Evolutionary conservation across 2,797 vertebrate genomes (phyloP), one percentile per base, ranked within the genome.

Genomic region (Poecilia wingei): DNA sequence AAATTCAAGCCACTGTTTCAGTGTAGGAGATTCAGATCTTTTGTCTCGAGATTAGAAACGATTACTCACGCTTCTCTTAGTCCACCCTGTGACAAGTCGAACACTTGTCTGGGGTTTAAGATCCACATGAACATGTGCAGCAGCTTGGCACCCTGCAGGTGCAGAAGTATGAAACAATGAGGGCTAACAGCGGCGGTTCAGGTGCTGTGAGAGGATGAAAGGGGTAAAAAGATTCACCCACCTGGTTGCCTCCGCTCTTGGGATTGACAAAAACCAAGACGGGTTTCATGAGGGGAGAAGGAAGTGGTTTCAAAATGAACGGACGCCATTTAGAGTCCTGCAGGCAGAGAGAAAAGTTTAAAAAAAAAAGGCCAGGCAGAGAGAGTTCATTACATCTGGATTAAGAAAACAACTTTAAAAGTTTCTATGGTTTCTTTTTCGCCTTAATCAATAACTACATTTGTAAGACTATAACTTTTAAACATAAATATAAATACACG

Each of bases 71-170:
- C 98, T 87, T 99, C 98, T 91, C 96, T 96, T 3, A 98, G 97
- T 36, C 98, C 98, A 39, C 97, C 98, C 94, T 99, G 98, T 80
- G 98, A 99, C 87, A 99, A 97, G 94, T 99, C 98, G 84, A 99
- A 99, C 76, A 99, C 98, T 91, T 99, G 98, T 36, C 98, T 97
- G 47, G 98, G 98, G 93, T 99, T 99, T 93, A 99, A 84, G 92
- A 97, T 98, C 98, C 98, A 99, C 98, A 99, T 99, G 93, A 99
- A 99, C 96, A 97, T 99, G 95, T 99, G 98, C 22, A 99, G 93
- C 89, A 99, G 96, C 92, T 99, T 99, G 80, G 97, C 97, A 88
- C 98, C 98, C 98, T 99, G 46, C 9, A 47, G 71, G 76, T 31
- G 81, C 4, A 81, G n/a, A 51, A 9, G 6, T 2, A 2, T 20